phyloP scores from a whole-genome alignment of 2,888 invertebrate genomes.

The Kryphioiulus occultus region DNA sequence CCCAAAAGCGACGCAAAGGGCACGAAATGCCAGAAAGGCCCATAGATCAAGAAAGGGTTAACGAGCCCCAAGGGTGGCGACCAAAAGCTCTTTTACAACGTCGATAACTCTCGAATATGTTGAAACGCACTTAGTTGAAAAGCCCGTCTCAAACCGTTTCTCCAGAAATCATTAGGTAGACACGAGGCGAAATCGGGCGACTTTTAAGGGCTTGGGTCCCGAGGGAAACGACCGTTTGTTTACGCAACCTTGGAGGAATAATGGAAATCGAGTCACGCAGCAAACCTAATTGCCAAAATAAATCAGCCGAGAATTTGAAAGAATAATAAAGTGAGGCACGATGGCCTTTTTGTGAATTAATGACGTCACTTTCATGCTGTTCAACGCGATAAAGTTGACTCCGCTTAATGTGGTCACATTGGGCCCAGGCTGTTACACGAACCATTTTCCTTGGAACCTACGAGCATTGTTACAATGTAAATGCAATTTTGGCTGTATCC shows the following conservation, averaged over 20 bases:
- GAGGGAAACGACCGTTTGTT: neutral
- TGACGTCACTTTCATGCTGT: too few species aligned
- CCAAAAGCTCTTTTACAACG: neutral
- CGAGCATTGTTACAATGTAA: too few species aligned
- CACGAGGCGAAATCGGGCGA: neutral
- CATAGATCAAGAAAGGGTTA: constrained; percentile 7
- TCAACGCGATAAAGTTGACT: too few species aligned
- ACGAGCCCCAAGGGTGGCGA: neutral
- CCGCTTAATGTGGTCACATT: too few species aligned
- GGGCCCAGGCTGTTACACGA: too few species aligned
- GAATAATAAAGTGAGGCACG: neutral
- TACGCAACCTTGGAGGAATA: neutral
- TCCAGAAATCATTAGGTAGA: neutral
- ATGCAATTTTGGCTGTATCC: too few species aligned
- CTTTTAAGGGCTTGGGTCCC: neutral
- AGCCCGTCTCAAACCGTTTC: neutral
- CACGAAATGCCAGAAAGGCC: neutral
- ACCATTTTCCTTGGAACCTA: too few species aligned
- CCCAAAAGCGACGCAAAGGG: too few species aligned
- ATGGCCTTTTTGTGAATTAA: too few species aligned
- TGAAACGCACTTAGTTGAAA: constrained; percentile 23
- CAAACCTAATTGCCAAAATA: neutral
- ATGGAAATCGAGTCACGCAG: neutral
- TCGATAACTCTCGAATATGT: constrained; percentile 17
- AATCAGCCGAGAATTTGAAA: neutral